These are phyloP conservation scores for Casuarius casuarius DNA, from an alignment of 2,113 vertebrate species.

Conservation along the genomic window DNA sequence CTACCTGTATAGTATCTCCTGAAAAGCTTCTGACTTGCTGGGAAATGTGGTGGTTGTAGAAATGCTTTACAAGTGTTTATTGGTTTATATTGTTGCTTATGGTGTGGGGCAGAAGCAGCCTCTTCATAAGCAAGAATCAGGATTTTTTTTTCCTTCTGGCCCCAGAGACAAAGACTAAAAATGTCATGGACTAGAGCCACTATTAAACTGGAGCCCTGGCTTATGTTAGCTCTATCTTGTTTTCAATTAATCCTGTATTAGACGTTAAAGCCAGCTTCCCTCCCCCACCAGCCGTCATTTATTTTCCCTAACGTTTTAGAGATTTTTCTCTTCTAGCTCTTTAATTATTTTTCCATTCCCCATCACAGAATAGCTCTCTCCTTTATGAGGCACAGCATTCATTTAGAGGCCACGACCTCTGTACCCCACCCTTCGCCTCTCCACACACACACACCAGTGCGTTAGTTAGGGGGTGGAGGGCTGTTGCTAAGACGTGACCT, in stretches of 20 bases:
- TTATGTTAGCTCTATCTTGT: slow-evolving; percentile 45
- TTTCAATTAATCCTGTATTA: neutral
- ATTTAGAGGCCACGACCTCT: neutral
- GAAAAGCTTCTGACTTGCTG: neutral
- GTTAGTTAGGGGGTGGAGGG: neutral
- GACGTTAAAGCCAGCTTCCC: neutral
- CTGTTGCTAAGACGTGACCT: neutral
- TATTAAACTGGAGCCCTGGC: slow-evolving; percentile 36
- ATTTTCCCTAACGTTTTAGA: neutral
- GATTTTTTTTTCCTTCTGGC: neutral
- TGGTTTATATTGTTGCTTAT: neutral
- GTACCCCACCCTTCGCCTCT: neutral
- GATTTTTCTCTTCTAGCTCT: neutral
- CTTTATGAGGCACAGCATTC: neutral
- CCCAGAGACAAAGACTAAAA: slow-evolving; percentile 5
- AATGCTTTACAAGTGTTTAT: neutral
- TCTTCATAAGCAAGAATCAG: slow-evolving; percentile 22
- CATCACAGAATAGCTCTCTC: neutral
- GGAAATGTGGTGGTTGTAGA: neutral
- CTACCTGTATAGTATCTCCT: neutral
- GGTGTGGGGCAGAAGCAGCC: neutral
- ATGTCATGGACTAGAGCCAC: slow-evolving; percentile 34
- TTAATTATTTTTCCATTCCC: slow-evolving; percentile 8
- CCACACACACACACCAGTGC: neutral
- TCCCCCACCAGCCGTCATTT: neutral